Evolutionary conservation across 2,888 invertebrate species (phyloP), one percentile per base, ranked within the genome.

Genomic region (Salticus scenicus): DNA sequence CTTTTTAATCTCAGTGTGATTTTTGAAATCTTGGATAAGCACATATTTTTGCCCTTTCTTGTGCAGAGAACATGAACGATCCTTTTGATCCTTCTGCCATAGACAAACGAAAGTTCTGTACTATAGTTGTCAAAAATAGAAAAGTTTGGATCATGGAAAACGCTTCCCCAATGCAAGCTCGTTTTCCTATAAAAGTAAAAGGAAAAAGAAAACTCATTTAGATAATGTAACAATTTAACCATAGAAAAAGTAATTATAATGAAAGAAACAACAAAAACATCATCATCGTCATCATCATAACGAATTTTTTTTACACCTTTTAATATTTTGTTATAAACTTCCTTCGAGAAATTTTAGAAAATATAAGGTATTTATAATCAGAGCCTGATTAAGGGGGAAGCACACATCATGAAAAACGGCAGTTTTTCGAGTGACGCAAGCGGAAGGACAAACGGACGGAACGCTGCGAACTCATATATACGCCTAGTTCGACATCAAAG

Each of bases 61-160:
- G 1, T 7, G 4, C 4, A 57, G 4, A 5, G 1, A 24, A 5
- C 2, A 24, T 24, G 20, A 12, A 7, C 4, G 20, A 5, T 7
- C 5, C 57, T 24, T 24, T 2, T 1, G 57, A n/a, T 17, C 2
- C n/a, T n/a, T 70, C n/a, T 5, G 63, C n/a, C 4, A 31, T 24
- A 10, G 4, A n/a, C 10, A 84, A 24, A 28, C 37, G 67, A 33
- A 84, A 84, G 41, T 84, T 78, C 37, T 74, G 47, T 1, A 79
- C 28, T 10, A 78, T 57, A 1, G 77, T 69, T 17, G 84, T 69
- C 41, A 78, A 8, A 20, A 78, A 78, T 20, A 84, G 78, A 24
- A 84, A 84, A n/a, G 66, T 47, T 69, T 84, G 78, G n/a, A 67
- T 66, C 73, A 64, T 70, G 10, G 37, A 30, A n/a, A 74, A 74